Conservation (phyloP, 2,888 invertebrate genomes). For the Herminia tarsipennalis region DNA sequence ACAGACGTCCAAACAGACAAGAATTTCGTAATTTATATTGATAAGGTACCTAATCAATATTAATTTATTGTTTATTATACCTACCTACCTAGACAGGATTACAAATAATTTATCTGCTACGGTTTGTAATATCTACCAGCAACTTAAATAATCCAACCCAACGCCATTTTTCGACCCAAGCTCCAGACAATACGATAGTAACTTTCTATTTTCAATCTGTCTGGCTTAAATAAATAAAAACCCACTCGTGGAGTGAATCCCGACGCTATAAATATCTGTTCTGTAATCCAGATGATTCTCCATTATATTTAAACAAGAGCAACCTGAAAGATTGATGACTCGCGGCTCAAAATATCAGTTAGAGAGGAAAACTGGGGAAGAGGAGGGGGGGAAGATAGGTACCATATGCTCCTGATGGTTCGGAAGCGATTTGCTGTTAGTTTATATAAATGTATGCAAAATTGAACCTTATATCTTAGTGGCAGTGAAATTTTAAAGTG, state of each 20-base stretch:
- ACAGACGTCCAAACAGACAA: background rate
- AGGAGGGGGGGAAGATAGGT: constrained; percentile 47
- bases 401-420: constrained; percentile 73
- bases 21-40: too few species aligned
- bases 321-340: constrained; percentile 80
- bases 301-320: constrained; percentile 59
- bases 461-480: constrained; percentile 50
- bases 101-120: too few species aligned
- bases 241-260: constrained; percentile 19
- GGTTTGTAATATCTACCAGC: too few species aligned
- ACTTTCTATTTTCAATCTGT: background rate
- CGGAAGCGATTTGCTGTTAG: constrained; percentile 33
- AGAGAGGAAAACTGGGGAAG: constrained; percentile 51
- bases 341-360: constrained; percentile 70
- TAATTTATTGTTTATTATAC: too few species aligned
- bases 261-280: constrained; percentile 27
- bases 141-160: too few species aligned
- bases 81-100: too few species aligned
- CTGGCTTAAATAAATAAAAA: constrained; percentile 17
- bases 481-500: constrained; percentile 44
- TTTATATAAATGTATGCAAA: constrained; percentile 33
- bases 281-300: constrained; percentile 31
- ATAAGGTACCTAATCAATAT: too few species aligned
- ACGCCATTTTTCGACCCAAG: too few species aligned
- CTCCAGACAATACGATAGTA: too few species aligned